Evolutionary conservation across 2,113 vertebrate species (phyloP).

Genomic region (Chiloscyllium plagiosum): DNA sequence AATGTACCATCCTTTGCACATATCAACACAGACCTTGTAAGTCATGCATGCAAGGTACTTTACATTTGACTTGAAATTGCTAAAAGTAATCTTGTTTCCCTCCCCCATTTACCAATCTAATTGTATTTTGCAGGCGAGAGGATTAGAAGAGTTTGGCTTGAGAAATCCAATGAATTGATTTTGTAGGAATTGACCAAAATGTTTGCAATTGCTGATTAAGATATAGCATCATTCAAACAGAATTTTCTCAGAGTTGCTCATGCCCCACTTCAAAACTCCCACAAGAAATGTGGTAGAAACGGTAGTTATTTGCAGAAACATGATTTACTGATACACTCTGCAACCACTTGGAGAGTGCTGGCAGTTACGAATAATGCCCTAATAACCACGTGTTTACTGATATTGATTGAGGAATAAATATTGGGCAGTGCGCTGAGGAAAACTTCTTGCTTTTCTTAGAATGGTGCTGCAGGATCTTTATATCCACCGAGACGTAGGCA

Average conservation of each 20-base stretch:
- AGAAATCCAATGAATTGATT: neutral
- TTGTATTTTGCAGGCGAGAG: neutral
- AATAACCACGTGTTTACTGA: too few relatives aligned
- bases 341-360: neutral
- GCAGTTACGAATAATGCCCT: neutral
- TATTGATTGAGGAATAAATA: too few relatives aligned
- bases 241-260: neutral
- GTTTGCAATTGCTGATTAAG: neutral
- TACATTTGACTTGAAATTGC: neutral
- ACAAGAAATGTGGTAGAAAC: neutral
- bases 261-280: neutral
- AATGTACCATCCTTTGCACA: constrained; percentile 80
- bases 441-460: too few relatives aligned
- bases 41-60: constrained; percentile 41
- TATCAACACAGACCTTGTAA: constrained; percentile 66
- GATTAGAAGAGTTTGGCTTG: neutral
- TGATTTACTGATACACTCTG: neutral
- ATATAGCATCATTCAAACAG: neutral
- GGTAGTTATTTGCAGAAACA: neutral
- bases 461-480: too few relatives aligned
- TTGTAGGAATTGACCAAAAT: neutral
- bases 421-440: too few relatives aligned
- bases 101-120: neutral
- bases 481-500: too few relatives aligned
- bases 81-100: neutral